These are phyloP conservation scores for Camponotus vicinus DNA, from an alignment of 1,140 invertebrate genomes.

Conservation along the genomic window DNA sequence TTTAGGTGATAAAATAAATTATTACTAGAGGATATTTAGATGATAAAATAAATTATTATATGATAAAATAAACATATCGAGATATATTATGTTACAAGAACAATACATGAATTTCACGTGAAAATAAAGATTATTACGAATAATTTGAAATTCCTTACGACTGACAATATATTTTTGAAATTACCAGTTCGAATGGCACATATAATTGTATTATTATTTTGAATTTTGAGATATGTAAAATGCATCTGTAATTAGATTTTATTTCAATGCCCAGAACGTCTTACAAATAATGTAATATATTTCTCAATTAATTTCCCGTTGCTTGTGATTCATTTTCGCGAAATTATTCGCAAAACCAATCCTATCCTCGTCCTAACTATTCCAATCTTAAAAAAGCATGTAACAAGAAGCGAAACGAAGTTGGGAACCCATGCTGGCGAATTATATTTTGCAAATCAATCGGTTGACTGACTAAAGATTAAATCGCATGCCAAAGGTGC, in stretches of 20 bases:
- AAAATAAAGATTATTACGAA: background rate
- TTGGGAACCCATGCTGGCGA: background rate
- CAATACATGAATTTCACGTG: slow-evolving; percentile 13
- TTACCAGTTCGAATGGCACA: background rate
- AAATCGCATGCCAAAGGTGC: slow-evolving; percentile 8
- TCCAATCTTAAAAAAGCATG: too few relatives aligned
- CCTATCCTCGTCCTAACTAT: background rate
- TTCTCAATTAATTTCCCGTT: background rate
- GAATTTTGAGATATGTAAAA: background rate
- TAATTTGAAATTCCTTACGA: background rate
- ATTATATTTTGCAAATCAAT: slow-evolving; percentile 20
- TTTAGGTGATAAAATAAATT: too few relatives aligned
- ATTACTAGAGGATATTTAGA: too few relatives aligned
- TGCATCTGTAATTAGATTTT: background rate
- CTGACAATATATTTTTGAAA: slow-evolving; percentile 8
- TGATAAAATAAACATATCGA: background rate
- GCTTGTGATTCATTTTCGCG: background rate
- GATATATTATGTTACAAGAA: background rate
- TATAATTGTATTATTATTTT: too few relatives aligned
- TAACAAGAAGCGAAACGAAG: background rate
- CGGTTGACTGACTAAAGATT: slow-evolving; percentile 18
- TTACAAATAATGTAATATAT: background rate
- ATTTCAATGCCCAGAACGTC: background rate
- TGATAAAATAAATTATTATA: too few relatives aligned
- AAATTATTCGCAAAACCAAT: background rate